Conservation (phyloP, 2,797 vertebrate genomes). For the Botia kubotai region DNA sequence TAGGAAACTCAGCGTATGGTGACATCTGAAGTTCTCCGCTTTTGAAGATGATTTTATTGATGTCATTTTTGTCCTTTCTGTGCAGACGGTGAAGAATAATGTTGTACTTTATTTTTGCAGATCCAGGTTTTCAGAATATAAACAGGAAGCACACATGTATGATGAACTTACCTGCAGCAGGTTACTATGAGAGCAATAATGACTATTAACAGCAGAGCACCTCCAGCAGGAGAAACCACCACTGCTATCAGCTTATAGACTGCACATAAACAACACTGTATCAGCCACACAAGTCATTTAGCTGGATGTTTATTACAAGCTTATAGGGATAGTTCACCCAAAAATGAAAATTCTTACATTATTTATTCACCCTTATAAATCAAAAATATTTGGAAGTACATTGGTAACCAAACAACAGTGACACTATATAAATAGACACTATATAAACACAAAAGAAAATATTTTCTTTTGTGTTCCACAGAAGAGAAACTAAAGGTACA, state of each 20-base stretch:
- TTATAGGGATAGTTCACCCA: not conserved
- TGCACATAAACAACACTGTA: conserved; percentile 64
- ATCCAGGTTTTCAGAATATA: not conserved
- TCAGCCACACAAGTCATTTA: not conserved
- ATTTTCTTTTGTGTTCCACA: too few species aligned
- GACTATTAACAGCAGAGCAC: conserved; percentile 88
- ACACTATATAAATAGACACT: too few species aligned
- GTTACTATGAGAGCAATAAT: conserved; percentile 88
- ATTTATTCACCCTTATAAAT: too few species aligned
- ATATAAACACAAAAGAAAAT: too few species aligned
- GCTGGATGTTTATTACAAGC: not conserved
- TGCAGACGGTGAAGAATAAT: conserved; percentile 53
- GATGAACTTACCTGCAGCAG: conserved; percentile 86
- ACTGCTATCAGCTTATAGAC: conserved; percentile 96
- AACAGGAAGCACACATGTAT: not conserved
- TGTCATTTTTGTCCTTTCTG: conserved; percentile 97
- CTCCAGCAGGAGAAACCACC: conserved; percentile 92
- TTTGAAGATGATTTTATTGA: conserved; percentile 99
- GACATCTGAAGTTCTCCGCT: conserved; percentile 97
- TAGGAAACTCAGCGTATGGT: conserved; percentile 92
- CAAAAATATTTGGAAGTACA: too few species aligned
- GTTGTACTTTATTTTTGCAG: too few species aligned
- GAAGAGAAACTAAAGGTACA: too few species aligned
- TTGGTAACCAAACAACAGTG: too few species aligned
- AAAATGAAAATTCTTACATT: too few species aligned